These are phyloP conservation scores for Hyphantria cunea DNA, from an alignment of 1,140 invertebrate species.

Conservation along the genomic window DNA sequence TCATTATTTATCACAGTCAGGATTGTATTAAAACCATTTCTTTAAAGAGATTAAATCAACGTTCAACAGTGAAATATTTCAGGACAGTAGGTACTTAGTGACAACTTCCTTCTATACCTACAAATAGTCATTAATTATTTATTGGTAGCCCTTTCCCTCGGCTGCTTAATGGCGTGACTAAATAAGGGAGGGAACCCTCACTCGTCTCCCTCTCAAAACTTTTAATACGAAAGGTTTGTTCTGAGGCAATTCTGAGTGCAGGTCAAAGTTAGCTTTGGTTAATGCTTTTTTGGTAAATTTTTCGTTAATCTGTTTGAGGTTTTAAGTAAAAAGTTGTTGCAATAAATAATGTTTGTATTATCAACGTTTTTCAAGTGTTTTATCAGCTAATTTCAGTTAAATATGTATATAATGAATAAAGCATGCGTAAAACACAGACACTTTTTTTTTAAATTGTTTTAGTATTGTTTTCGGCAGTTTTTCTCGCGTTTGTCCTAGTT, in stretches of 20 bases:
- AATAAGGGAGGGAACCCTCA: conserved; percentile 64
- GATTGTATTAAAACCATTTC: too few species aligned
- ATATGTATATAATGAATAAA: too few species aligned
- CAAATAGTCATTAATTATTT: conserved; percentile 66
- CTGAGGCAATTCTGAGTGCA: conserved; percentile 31
- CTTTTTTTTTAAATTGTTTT: too few species aligned
- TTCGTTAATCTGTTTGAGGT: conserved; percentile 1
- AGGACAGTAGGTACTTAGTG: conserved; percentile 35
- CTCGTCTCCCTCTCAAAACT: conserved; percentile 49
- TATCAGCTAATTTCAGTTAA: too few species aligned
- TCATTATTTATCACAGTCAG: too few species aligned
- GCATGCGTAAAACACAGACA: too few species aligned
- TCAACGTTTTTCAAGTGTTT: too few species aligned
- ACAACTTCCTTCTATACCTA: conserved; percentile 59
- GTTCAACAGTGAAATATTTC: too few species aligned
- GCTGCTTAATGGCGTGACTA: conserved; percentile 73
- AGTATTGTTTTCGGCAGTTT: too few species aligned
- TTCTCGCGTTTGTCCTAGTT: too few species aligned
- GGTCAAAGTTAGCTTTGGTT: conserved; percentile 11
- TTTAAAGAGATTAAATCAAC: too few species aligned
- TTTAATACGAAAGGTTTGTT: conserved; percentile 69
- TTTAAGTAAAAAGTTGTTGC: conserved; percentile 5
- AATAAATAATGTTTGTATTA: too few species aligned
- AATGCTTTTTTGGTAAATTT: conserved; percentile 6
- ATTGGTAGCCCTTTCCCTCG: conserved; percentile 70